Percentiles rank a stretch among this genome's conserved stretches.
Evolutionary conservation across 2,888 invertebrate species (phyloP).

Genomic region (Lacanobia wlatinum): DNA sequence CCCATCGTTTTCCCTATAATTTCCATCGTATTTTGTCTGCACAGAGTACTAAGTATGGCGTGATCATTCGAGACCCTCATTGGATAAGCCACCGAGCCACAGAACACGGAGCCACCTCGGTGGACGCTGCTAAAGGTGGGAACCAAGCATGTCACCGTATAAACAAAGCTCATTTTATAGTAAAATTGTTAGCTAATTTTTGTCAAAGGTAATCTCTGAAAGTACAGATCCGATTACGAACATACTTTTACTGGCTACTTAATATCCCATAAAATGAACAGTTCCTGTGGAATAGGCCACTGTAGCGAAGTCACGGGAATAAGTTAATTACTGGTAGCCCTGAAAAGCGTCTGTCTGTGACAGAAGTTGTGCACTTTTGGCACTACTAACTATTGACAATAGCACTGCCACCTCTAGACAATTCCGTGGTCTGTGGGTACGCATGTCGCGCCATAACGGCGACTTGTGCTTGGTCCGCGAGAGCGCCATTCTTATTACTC

Average conservation of each 20-base stretch:
- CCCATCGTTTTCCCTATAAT: constrained; percentile 43
- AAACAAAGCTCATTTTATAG: too few relatives aligned
- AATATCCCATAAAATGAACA: background rate
- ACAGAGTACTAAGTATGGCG: constrained; percentile 47
- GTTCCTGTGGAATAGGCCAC: background rate
- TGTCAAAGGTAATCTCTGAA: background rate
- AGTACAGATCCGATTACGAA: background rate
- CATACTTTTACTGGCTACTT: background rate
- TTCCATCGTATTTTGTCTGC: constrained; percentile 43
- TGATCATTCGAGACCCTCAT: constrained; percentile 12
- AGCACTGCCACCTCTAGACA: background rate
- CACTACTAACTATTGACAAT: background rate
- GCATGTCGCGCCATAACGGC: constrained; percentile 15
- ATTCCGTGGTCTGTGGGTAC: background rate
- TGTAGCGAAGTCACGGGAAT: too few relatives aligned
- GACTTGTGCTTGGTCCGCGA: constrained; percentile 3
- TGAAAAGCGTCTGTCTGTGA: background rate
- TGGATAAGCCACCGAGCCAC: background rate
- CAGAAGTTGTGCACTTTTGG: background rate
- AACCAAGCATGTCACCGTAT: background rate
- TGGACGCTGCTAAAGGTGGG: background rate
- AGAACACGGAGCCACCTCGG: background rate
- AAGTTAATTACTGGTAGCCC: too few relatives aligned
- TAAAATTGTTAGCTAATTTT: too few relatives aligned
- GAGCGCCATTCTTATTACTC: constrained; percentile 36